These are phyloP conservation scores for Protaetia brevitarsis DNA, from an alignment of 1,140 invertebrate genomes.

Conservation along the genomic window DNA sequence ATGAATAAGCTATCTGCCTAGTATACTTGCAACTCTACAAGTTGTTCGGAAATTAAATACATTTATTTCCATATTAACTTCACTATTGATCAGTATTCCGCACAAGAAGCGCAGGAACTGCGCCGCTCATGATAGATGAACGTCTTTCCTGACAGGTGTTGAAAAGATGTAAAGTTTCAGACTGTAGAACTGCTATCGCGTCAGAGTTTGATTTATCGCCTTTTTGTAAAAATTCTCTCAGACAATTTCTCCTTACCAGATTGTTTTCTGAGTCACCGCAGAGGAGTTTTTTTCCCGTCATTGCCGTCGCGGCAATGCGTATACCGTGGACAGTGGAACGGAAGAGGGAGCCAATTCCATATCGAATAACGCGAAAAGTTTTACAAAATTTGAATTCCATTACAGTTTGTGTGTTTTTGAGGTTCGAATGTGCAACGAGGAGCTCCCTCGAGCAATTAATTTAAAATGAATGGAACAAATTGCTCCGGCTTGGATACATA, in stretches of 20 bases:
- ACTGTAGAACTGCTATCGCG: neutral
- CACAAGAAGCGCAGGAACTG: neutral
- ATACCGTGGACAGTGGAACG: neutral
- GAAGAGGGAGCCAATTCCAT: constrained; percentile 7
- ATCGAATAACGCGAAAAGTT: constrained; percentile 1
- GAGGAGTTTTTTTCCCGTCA: neutral
- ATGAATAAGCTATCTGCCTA: too few species aligned
- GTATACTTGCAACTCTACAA: too few species aligned
- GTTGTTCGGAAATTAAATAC: neutral
- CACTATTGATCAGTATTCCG: neutral
- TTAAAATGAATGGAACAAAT: neutral
- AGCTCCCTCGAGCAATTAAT: neutral
- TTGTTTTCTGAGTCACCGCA: neutral
- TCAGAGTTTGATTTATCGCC: constrained; percentile 10
- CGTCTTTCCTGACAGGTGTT: neutral
- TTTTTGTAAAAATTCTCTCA: neutral
- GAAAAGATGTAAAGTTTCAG: neutral
- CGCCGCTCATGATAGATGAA: neutral
- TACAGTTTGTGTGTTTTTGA: neutral
- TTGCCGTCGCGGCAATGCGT: neutral
- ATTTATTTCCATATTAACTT: neutral
- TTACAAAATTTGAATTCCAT: constrained; percentile 16
- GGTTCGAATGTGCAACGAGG: neutral
- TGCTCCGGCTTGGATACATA: too few species aligned
- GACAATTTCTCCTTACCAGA: neutral